Base-by-base conservation (phyloP, 1,140 invertebrate species). In the Thaumatotibia leucotreta region DNA sequence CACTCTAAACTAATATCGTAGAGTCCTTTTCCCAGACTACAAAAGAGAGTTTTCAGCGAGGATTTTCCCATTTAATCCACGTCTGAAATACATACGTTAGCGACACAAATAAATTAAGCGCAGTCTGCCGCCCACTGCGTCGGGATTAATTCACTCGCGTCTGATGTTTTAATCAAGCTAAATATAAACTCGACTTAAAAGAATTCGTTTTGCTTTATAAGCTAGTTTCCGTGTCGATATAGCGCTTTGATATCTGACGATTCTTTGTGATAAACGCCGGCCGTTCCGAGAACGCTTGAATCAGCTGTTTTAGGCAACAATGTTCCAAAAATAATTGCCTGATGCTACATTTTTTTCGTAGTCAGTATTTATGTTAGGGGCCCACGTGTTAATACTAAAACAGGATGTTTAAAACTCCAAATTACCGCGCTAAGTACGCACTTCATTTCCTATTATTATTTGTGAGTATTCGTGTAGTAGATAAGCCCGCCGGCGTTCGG, bases 371-470 rank as follows among this genome's bases (percentile, higher is more conserved):
- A 84, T 71, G 77, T 72, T 73, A 83, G 65, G 62, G 24, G 62
- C 70, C 74, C 85, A 86, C 76, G 80, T 88, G 85, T 89, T 85
- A 85, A 79, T 76, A 76, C 68, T 82, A 76, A 70, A 76, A 80
- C 86, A 84, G 85, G 82, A 89, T 89, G 83, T 87, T 89, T 87
- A 74, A 81, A 87, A 80, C 68, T 75, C 71, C 72, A 71, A 81
- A 86, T 84, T 78, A 72, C 77, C 64, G 49, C 69, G 74, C 73
- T 88, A 83, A 88, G 80, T 83, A 80, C 72, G 74, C 80, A 83
- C 74, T 83, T 85, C 73, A 85, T 86, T 84, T 82, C 80, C 79
- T 87, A 87, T 82, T 80, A 85, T 82, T 86, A 84, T 86, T 80
- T 79, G 80, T 78, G 74, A 74, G 74, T 79, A 73, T 79, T 75